A percentile compares a stretch with the other conserved stretches of the same genome.
Evolutionary conservation across 2,888 invertebrate genomes (phyloP).

Genomic region (Hirtodrosophila confusa): DNA sequence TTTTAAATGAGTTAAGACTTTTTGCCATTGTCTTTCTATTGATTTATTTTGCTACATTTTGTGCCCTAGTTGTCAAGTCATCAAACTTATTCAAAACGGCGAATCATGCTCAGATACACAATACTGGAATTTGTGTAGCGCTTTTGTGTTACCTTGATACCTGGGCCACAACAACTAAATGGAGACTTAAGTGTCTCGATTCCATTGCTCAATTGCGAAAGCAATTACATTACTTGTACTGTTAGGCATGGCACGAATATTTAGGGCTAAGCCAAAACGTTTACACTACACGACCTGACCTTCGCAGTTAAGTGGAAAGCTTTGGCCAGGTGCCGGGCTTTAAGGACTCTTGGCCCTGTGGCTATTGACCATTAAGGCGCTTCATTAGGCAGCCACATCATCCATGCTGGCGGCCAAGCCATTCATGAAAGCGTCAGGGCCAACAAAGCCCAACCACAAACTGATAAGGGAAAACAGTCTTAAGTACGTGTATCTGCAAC

Average conservation of each 20-base stretch:
- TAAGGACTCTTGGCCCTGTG: slow-evolving; percentile 48
- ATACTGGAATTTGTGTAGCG: slow-evolving; percentile 7
- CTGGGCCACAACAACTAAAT: slow-evolving; percentile 1
- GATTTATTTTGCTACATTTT: slow-evolving; percentile 2
- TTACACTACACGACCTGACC: slow-evolving; percentile 29
- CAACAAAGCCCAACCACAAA: slow-evolving; percentile 7
- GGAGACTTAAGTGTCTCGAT: slow-evolving; percentile 16
- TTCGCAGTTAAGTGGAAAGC: slow-evolving; percentile 18
- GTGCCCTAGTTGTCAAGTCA: slow-evolving; percentile 23
- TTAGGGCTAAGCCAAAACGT: slow-evolving; percentile 19
- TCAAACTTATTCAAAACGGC: slow-evolving; percentile 29
- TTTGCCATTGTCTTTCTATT: slow-evolving; percentile 7
- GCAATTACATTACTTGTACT: slow-evolving; percentile 53
- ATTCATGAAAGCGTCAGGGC: slow-evolving; percentile 1
- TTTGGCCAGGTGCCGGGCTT: slow-evolving; percentile 46
- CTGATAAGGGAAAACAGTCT: background rate
- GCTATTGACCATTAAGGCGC: slow-evolving; percentile 59
- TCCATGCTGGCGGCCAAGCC: slow-evolving; percentile 16
- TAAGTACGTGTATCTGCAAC: too few relatives aligned
- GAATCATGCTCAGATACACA: slow-evolving; percentile 21
- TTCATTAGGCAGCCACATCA: slow-evolving; percentile 58
- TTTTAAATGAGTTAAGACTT: slow-evolving; percentile 5
- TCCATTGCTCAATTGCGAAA: slow-evolving; percentile 55
- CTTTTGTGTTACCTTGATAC: slow-evolving; percentile 14
- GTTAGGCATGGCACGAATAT: slow-evolving; percentile 18